Conservation (phyloP, 2,113 vertebrate species). For the Fulmarus glacialis region DNA sequence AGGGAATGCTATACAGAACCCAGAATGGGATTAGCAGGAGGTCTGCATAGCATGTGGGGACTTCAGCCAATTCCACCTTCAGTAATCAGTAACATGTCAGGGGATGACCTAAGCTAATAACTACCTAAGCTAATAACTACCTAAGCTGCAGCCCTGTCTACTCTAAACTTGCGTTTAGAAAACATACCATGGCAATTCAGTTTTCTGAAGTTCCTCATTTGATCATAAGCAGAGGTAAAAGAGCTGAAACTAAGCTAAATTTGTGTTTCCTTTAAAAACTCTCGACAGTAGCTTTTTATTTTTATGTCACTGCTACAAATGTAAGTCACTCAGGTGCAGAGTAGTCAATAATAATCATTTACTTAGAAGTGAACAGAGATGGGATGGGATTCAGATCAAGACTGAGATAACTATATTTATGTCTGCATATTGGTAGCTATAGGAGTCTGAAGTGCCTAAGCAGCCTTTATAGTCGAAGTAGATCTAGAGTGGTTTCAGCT, state of each 20-base stretch:
- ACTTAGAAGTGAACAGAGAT: not conserved
- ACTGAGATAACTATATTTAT: not conserved
- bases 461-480: not conserved
- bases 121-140: not conserved
- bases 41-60: not conserved
- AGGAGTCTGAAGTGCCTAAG: not conserved
- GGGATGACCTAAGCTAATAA: not conserved
- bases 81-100: not conserved
- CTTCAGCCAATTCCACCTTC: not conserved
- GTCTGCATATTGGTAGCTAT: not conserved
- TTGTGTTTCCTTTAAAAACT: not conserved
- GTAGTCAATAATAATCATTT: not conserved
- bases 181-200: not conserved
- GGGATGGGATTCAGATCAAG: not conserved
- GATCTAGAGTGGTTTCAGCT: not conserved
- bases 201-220: not conserved
- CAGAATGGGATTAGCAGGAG: not conserved
- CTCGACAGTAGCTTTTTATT: not conserved
- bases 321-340: not conserved
- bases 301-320: not conserved
- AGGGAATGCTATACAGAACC: not conserved
- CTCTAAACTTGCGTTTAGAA: not conserved
- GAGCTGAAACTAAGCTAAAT: not conserved
- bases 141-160: not conserved
- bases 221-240: not conserved